Percentiles rank a stretch among this genome's conserved stretches.
phyloP scores from a whole-genome alignment of 2,113 vertebrate genomes.

The Erinaceus europaeus region DNA sequence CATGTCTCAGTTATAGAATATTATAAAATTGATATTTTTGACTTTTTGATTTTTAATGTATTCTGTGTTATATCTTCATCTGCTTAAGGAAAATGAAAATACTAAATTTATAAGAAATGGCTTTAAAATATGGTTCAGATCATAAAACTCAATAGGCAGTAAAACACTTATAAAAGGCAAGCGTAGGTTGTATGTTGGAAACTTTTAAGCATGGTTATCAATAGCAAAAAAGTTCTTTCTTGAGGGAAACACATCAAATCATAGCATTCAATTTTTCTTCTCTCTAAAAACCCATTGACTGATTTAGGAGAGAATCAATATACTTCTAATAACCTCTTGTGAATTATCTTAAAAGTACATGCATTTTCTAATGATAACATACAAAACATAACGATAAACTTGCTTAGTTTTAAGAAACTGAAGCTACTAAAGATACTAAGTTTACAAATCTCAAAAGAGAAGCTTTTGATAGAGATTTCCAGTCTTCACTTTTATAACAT shows the following conservation, averaged over 20 bases:
- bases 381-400: too few species aligned
- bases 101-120: slow-evolving; percentile 17
- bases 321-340: background rate
- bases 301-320: background rate
- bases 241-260: background rate
- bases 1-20: background rate
- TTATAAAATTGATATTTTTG: background rate
- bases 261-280: background rate
- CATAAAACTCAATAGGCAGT: background rate
- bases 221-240: too few species aligned
- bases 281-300: background rate
- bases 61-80: background rate
- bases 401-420: background rate
- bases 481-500: slow-evolving; percentile 26
- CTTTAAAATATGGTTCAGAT: slow-evolving; percentile 12
- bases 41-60: background rate
- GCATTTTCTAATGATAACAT: background rate
- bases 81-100: slow-evolving; percentile 33
- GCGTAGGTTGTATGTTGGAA: too few species aligned
- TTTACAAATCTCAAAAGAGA: background rate
- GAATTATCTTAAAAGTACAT: slow-evolving; percentile 34
- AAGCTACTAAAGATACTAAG: background rate
- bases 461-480: background rate
- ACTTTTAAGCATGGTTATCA: too few species aligned
- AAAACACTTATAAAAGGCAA: background rate